phyloP scores from a whole-genome alignment of 2,888 invertebrate genomes.

The Tigriopus californicus region DNA sequence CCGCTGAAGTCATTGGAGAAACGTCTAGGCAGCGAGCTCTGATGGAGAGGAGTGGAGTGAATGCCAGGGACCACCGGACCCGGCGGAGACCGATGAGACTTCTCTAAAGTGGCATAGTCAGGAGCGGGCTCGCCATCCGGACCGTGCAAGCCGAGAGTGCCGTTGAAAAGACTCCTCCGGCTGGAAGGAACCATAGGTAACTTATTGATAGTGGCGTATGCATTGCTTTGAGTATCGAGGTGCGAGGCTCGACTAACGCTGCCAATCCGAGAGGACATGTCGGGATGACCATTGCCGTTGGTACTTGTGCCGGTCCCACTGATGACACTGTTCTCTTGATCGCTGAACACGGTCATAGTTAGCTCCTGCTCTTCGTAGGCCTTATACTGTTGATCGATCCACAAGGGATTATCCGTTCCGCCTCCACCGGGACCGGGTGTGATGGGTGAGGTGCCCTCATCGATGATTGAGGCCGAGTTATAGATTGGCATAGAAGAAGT shows the following conservation, averaged over 20 bases:
- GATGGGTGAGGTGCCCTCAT: slow-evolving; percentile 22
- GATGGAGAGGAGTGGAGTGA: background rate
- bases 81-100: slow-evolving; percentile 1
- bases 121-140: background rate
- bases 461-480: slow-evolving; percentile 24
- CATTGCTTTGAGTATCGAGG: slow-evolving; percentile 41
- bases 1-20: slow-evolving; percentile 4
- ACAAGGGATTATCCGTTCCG: slow-evolving; percentile 75
- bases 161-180: background rate
- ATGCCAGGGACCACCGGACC: slow-evolving; percentile 15
- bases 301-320: slow-evolving; percentile 9
- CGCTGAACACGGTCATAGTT: slow-evolving; percentile 77
- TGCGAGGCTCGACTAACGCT: slow-evolving; percentile 22
- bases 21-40: background rate
- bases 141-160: background rate
- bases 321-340: slow-evolving; percentile 31
- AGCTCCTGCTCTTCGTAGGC: slow-evolving; percentile 79
- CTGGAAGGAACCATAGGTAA: slow-evolving; percentile 28
- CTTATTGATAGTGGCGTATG: slow-evolving; percentile 59
- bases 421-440: slow-evolving; percentile 47
- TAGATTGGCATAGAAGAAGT: background rate
- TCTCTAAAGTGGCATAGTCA: slow-evolving; percentile 16
- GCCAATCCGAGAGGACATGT: background rate
- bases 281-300: background rate
- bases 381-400: slow-evolving; percentile 76